Conservation (phyloP, 1,140 invertebrate genomes). For the Paracyclopina nana region DNA sequence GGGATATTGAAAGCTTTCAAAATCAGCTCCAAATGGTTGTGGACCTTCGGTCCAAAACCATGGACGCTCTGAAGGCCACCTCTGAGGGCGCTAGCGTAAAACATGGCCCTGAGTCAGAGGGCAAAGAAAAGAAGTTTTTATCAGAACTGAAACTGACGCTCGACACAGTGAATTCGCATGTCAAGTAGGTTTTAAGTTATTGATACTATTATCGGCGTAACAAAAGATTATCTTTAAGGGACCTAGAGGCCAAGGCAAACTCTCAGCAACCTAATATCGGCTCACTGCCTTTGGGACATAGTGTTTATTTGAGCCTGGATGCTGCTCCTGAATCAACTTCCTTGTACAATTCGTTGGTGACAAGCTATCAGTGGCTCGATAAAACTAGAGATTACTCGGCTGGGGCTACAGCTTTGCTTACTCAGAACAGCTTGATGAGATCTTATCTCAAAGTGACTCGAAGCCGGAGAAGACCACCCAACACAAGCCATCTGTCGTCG, state of each 20-base stretch:
- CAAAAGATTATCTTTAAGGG: not conserved
- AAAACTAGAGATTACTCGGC: constrained; percentile 10
- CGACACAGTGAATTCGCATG: not conserved
- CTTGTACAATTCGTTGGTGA: constrained; percentile 3
- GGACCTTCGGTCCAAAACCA: not conserved
- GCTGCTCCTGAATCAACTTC: not conserved
- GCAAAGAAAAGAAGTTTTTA: not conserved
- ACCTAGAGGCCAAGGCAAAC: not conserved
- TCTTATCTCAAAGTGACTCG: constrained; percentile 11
- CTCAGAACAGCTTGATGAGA: constrained; percentile 5
- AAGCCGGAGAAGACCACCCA: not conserved
- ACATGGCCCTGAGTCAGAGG: too few relatives aligned
- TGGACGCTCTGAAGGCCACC: not conserved
- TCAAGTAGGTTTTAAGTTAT: not conserved
- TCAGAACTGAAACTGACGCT: not conserved
- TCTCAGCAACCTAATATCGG: constrained; percentile 2
- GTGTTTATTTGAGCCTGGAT: constrained; percentile 9
- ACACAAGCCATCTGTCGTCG: not conserved
- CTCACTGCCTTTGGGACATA: constrained; percentile 2
- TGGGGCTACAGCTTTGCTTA: not conserved
- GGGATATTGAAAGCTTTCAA: constrained; percentile 1
- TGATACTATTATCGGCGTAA: not conserved
- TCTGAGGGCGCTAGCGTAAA: not conserved
- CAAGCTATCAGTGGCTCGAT: constrained; percentile 10
- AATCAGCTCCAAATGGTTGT: not conserved